phyloP scores from a whole-genome alignment of 2,797 vertebrate genomes.

The Phrynocephalus vlangalii region DNA sequence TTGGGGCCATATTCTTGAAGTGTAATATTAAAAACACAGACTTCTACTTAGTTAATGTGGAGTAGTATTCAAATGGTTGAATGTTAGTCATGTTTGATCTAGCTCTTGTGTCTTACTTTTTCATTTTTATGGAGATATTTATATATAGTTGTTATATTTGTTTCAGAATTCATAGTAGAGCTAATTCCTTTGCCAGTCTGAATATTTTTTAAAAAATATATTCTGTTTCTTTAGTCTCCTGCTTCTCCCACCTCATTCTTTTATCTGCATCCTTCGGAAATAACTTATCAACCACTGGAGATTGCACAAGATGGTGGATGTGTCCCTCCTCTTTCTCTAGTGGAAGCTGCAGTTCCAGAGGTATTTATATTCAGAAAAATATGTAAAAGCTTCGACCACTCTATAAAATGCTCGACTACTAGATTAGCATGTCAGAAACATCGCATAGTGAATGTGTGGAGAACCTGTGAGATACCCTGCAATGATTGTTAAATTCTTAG shows the following conservation, averaged over 20 bases:
- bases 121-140: not conserved
- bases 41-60: not conserved
- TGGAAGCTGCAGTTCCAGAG: slow-evolving; percentile 80
- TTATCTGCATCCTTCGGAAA: slow-evolving; percentile 79
- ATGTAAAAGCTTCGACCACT: not conserved
- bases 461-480: not conserved
- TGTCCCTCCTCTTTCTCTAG: slow-evolving; percentile 72
- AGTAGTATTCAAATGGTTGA: not conserved
- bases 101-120: not conserved
- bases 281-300: slow-evolving; percentile 80
- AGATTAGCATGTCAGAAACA: not conserved
- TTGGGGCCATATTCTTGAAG: not conserved
- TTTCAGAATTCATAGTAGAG: not conserved
- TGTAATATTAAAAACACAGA: not conserved
- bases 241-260: slow-evolving; percentile 75
- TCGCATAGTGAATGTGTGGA: slow-evolving; percentile 1
- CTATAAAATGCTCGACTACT: not conserved
- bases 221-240: slow-evolving; percentile 71
- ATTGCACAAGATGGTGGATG: slow-evolving; percentile 76
- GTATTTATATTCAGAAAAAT: slow-evolving; percentile 58
- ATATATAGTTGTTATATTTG: not conserved
- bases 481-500: not conserved
- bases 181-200: not conserved
- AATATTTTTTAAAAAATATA: not conserved
- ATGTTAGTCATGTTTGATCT: not conserved